Conservation (phyloP, 2,113 vertebrate species). For the mouse (Mus musculus) region DNA sequence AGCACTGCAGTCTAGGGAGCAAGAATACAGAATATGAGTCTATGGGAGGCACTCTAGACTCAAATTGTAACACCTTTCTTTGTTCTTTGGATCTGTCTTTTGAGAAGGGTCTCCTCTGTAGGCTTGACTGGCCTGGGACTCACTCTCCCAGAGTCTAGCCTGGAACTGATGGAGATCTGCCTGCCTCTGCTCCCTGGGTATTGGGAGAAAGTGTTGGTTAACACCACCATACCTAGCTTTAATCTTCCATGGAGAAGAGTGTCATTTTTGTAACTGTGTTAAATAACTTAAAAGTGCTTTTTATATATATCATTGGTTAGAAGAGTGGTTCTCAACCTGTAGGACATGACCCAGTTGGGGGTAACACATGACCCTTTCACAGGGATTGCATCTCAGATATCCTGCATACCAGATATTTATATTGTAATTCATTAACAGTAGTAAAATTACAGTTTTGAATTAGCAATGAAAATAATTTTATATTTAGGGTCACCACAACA, state of each 20-base stretch:
- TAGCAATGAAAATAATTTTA: background rate
- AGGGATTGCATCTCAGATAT: no score
- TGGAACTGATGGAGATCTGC: background rate
- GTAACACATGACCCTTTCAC: background rate
- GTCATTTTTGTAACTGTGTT: background rate
- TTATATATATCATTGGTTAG: background rate
- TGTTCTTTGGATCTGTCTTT: background rate
- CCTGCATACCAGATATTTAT: background rate
- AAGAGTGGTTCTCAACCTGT: background rate
- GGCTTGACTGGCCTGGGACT: background rate
- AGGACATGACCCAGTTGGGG: no score
- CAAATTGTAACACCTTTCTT: background rate
- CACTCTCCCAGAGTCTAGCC: background rate
- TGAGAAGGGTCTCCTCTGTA: background rate
- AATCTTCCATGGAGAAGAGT: background rate
- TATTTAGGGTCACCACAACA: background rate
- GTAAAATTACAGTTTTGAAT: background rate
- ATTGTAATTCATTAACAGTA: background rate
- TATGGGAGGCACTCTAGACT: background rate
- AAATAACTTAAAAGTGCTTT: constrained; percentile 16
- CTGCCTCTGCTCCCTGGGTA: no score
- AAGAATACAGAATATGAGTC: background rate
- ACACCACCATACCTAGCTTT: background rate
- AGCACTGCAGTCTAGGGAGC: background rate
- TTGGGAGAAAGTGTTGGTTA: background rate